Conservation (phyloP, 1,140 invertebrate genomes). For the Potamilus streckersoni region DNA sequence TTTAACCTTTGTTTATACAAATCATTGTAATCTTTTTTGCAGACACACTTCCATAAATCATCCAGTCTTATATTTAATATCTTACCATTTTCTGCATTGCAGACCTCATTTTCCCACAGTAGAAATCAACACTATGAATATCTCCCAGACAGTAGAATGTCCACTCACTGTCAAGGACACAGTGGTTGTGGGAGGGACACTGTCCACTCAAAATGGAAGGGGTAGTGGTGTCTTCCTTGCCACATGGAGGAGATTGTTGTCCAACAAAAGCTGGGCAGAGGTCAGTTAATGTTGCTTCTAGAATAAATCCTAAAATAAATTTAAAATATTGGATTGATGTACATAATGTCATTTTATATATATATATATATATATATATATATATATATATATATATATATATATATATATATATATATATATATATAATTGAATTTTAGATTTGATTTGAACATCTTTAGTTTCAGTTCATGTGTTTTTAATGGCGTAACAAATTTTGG, state of each 20-base stretch:
- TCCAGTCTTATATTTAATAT: background rate
- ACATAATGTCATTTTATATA: no score
- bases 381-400: no score
- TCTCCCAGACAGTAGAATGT: constrained; percentile 92
- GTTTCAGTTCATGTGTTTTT: no score
- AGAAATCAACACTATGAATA: constrained; percentile 91
- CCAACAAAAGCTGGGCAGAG: constrained; percentile 87
- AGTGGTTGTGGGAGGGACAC: constrained; percentile 74
- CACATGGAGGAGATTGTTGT: constrained; percentile 80
- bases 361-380: no score
- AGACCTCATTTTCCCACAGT: constrained; percentile 76
- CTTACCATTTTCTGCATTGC: constrained; percentile 29
- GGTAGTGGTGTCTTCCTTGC: constrained; percentile 81
- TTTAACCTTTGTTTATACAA: no score
- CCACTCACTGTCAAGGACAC: constrained; percentile 89
- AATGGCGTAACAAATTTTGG: no score
- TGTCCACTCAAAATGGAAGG: constrained; percentile 88
- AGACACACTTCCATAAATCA: no score
- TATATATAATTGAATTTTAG: no score
- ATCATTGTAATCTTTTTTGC: no score
- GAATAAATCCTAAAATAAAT: background rate
- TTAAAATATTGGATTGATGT: background rate
- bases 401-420: no score
- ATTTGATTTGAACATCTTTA: no score
- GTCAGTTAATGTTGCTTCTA: constrained; percentile 48